A percentile compares a stretch with the other conserved stretches of the same genome.
Evolutionary conservation across 2,113 vertebrate genomes (phyloP).

Genomic region (Strix uralensis): DNA sequence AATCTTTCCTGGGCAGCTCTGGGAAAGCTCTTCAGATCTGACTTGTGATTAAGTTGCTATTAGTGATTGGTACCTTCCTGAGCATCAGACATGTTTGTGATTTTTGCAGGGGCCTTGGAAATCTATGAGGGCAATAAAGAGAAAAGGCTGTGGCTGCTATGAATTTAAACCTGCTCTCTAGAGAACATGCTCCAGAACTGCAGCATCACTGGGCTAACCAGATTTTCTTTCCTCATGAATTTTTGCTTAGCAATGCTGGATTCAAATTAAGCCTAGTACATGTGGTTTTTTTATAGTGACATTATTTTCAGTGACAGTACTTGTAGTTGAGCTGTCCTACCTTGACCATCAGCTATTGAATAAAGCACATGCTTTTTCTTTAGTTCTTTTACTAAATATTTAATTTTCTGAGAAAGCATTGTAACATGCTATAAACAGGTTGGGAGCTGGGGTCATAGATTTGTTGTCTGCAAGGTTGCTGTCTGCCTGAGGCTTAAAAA

Average conservation of each 20-base stretch:
- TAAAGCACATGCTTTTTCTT: not conserved
- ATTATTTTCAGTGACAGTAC: not conserved
- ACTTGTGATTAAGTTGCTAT: not conserved
- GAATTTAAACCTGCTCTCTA: not conserved
- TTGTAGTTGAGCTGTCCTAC: not conserved
- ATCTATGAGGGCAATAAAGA: not conserved
- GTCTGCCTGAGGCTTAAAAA: not conserved
- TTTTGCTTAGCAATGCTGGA: conserved; percentile 21
- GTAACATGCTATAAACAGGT: not conserved
- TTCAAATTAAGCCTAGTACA: not conserved
- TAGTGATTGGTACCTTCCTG: not conserved
- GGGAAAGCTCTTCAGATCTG: not conserved
- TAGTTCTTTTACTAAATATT: not conserved
- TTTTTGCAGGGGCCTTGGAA: not conserved
- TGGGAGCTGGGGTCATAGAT: not conserved
- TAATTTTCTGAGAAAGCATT: not conserved
- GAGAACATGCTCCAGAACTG: not conserved
- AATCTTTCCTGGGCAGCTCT: not conserved
- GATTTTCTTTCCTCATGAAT: not conserved
- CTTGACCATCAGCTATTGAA: not conserved
- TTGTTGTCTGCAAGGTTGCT: not conserved
- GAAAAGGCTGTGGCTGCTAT: not conserved
- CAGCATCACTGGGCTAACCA: not conserved
- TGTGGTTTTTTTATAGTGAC: not conserved
- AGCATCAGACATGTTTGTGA: not conserved